Evolutionary conservation across 2,888 invertebrate genomes (phyloP).

Genomic region (Spilosoma lubricipeda): DNA sequence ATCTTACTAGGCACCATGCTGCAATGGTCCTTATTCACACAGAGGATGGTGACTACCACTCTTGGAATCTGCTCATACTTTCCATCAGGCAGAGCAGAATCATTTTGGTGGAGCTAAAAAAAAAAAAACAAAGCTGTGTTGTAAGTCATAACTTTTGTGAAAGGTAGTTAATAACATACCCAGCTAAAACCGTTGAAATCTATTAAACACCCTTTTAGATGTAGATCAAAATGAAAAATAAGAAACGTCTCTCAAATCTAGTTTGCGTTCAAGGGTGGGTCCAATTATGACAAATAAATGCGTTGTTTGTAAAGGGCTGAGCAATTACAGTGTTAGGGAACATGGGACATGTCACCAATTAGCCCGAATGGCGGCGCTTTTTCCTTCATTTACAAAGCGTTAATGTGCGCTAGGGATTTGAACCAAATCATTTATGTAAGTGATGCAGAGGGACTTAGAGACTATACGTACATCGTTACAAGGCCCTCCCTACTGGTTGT

Average conservation of each 20-base stretch:
- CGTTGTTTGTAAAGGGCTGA: conserved; percentile 1
- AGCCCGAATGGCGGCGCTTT: not conserved
- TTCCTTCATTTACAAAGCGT: conserved; percentile 5
- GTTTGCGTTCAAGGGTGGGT: not conserved
- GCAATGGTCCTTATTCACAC: too few species aligned
- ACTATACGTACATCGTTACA: not conserved
- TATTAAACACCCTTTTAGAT: not conserved
- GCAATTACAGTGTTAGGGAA: conserved; percentile 5
- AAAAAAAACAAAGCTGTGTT: too few species aligned
- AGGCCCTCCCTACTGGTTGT: not conserved
- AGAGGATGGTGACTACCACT: too few species aligned
- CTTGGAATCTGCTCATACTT: too few species aligned
- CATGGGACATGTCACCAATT: conserved; percentile 9
- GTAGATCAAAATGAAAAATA: not conserved
- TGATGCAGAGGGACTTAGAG: not conserved
- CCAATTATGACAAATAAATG: conserved; percentile 7
- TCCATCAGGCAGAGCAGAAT: too few species aligned
- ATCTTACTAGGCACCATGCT: too few species aligned
- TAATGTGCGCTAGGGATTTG: conserved; percentile 4
- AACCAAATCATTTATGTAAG: not conserved
- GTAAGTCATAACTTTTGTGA: not conserved
- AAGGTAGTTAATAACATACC: not conserved
- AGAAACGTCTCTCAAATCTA: not conserved
- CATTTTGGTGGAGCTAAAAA: too few species aligned
- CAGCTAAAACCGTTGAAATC: not conserved